These are phyloP conservation scores for Gyps fulvus DNA, from an alignment of 2,113 vertebrate genomes.

Conservation along the genomic window DNA sequence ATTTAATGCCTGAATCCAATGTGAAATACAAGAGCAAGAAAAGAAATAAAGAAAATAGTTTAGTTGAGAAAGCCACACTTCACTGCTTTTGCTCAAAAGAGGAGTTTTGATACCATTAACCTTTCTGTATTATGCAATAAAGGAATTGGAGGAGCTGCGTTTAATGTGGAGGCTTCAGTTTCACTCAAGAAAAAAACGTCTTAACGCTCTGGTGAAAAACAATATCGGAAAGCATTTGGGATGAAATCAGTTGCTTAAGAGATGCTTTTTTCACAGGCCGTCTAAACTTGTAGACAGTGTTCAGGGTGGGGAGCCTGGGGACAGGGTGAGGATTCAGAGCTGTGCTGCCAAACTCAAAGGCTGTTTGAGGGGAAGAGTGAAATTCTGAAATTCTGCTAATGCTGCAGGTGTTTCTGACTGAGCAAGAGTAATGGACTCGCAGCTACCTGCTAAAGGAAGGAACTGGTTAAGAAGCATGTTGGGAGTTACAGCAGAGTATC, in stretches of 20 bases:
- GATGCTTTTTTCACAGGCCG: background rate
- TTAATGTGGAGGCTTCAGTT: background rate
- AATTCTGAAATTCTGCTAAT: background rate
- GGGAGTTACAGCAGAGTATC: background rate
- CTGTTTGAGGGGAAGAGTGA: background rate
- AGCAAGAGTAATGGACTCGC: rapidly evolving
- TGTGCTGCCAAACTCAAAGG: background rate
- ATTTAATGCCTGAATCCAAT: background rate
- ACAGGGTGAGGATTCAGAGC: background rate
- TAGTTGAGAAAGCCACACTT: background rate
- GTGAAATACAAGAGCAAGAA: background rate
- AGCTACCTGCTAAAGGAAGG: rapidly evolving
- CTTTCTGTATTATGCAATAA: background rate
- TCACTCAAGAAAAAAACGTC: background rate
- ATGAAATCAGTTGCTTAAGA: background rate
- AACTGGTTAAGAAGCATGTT: rapidly evolving
- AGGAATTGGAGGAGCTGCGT: background rate
- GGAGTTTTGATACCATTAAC: background rate
- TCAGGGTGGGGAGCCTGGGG: background rate
- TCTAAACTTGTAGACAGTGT: rapidly evolving
- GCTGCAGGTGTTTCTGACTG: background rate
- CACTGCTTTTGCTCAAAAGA: background rate
- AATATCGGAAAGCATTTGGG: background rate
- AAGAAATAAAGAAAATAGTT: background rate
- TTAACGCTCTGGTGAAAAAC: background rate